phyloP scores from a whole-genome alignment of 2,888 invertebrate species.

The Agonopterix alstromeriana region DNA sequence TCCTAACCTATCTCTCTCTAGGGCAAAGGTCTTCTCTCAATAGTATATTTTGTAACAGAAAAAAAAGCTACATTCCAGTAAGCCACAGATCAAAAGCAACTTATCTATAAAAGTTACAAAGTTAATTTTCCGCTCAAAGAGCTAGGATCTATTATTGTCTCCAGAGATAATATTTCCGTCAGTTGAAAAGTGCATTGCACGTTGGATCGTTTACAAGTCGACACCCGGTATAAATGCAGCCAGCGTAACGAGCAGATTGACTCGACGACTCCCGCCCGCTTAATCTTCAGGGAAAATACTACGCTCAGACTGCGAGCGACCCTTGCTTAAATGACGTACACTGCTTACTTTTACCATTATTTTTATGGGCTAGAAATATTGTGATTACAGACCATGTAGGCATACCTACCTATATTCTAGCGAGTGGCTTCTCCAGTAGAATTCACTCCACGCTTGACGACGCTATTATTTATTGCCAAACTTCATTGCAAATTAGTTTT shows the following conservation, averaged over 20 bases:
- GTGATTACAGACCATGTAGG: no score
- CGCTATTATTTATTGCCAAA: no score
- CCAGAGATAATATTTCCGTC: constrained; percentile 25
- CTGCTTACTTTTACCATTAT: not conserved
- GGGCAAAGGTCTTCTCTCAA: no score
- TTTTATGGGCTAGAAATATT: no score
- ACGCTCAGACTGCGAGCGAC: constrained; percentile 14
- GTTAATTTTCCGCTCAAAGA: constrained; percentile 6
- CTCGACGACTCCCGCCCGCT: constrained; percentile 23
- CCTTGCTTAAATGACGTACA: constrained; percentile 2
- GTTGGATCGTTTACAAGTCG: constrained; percentile 26
- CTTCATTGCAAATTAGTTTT: no score
- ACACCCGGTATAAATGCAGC: constrained; percentile 21
- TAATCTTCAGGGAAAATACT: constrained; percentile 36
- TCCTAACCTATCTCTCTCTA: no score
- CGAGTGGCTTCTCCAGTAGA: no score
- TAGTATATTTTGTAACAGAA: no score
- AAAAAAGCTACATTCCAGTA: no score
- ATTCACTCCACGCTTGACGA: no score
- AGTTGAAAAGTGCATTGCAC: constrained; percentile 17
- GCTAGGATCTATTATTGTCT: constrained; percentile 19
- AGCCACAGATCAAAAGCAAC: no score
- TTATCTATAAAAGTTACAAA: not conserved
- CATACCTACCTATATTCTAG: no score
- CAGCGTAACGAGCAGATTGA: constrained; percentile 37